Base-by-base conservation (phyloP, 1,140 invertebrate genomes). In the Drosophila kepulauana region DNA sequence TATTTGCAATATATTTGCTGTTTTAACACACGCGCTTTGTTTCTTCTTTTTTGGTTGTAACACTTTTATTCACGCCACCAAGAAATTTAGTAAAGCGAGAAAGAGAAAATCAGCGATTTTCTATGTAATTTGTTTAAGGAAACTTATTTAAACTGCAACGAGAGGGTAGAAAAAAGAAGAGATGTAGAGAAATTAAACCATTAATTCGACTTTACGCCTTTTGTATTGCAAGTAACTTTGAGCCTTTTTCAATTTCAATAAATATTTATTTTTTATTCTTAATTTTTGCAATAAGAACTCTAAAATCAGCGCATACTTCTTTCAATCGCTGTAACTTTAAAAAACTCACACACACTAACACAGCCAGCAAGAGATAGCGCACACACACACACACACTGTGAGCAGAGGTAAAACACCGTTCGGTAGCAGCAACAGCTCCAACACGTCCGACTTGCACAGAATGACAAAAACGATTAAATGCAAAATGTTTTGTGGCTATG, bases 131-230 rank as follows among this genome's bases (percentile, higher is more conserved):
- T 71, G 63, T 71, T 81, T 74, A 81, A 72, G 76, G 54, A 71
- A 80, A 82, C 73, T 87, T 84, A 88, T 80, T 75, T 64, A 61
- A 81, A 88, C 85, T 88, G 85, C 78, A 88, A 88, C 54, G 86
- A 89, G 78, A 78, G 75, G 78, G 56, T 75, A 70, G 71, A 73
- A 78, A 75, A 81, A 48, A 86, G 49, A 85, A 86, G 49, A 85
- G 46, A 78, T 70, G 51, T 64, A 78, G 61, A 70, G 61, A 85
- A 72, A 72, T 78, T 77, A 84, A 25, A 77, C 74, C 51, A 72
- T 73, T 74, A 35, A 61, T 81, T 61, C 25, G 61, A 52, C 25
- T 65, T 66, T 45, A 54, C 30, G 30, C 16, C 54, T 74, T 74
- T 41, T 56, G 13, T 25, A 28, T 43, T 56, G 38, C 15, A 15